These are phyloP conservation scores for Diogma glabrata DNA, from an alignment of 2,888 invertebrate species.

Conservation along the genomic window DNA sequence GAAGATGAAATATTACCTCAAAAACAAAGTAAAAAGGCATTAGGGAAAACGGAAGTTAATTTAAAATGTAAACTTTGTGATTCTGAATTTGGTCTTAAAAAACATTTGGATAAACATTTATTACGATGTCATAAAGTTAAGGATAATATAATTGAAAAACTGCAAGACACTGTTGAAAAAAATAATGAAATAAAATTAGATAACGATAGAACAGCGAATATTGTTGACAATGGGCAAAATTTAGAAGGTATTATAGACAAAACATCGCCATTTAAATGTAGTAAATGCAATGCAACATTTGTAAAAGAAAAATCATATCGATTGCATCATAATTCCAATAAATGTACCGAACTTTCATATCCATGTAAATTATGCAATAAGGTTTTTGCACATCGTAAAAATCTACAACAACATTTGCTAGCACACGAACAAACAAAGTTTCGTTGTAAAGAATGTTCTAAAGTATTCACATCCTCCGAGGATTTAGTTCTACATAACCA, in stretches of 20 bases:
- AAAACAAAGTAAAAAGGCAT: background rate
- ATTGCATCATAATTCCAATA: slow-evolving; percentile 32
- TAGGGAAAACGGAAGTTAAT: background rate
- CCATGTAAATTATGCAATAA: slow-evolving; percentile 37
- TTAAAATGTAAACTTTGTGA: slow-evolving; percentile 19
- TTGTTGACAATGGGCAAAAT: slow-evolving; percentile 14
- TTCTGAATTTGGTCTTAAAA: slow-evolving; percentile 36
- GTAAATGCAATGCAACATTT: slow-evolving; percentile 32
- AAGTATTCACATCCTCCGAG: slow-evolving; percentile 36
- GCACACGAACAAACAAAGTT: slow-evolving; percentile 23
- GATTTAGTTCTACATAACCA: slow-evolving; percentile 39
- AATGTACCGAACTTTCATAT: slow-evolving; percentile 38
- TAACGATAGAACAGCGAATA: background rate
- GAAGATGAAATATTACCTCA: slow-evolving; percentile 18
- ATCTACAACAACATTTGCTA: slow-evolving; percentile 41
- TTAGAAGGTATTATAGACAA: slow-evolving; percentile 31
- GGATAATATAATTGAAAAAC: slow-evolving; percentile 21
- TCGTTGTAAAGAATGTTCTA: slow-evolving; percentile 32
- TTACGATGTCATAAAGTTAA: slow-evolving; percentile 34
- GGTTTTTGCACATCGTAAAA: slow-evolving; percentile 45
- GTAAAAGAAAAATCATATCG: slow-evolving; percentile 28
- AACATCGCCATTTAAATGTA: slow-evolving; percentile 23
- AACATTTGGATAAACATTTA: slow-evolving; percentile 34
- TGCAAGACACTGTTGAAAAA: no score
- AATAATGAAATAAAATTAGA: background rate